A percentile compares a stretch with the other conserved stretches of the same genome.
Evolutionary conservation across 1,140 invertebrate species (phyloP).

Genomic region (Camponotus floridanus): DNA sequence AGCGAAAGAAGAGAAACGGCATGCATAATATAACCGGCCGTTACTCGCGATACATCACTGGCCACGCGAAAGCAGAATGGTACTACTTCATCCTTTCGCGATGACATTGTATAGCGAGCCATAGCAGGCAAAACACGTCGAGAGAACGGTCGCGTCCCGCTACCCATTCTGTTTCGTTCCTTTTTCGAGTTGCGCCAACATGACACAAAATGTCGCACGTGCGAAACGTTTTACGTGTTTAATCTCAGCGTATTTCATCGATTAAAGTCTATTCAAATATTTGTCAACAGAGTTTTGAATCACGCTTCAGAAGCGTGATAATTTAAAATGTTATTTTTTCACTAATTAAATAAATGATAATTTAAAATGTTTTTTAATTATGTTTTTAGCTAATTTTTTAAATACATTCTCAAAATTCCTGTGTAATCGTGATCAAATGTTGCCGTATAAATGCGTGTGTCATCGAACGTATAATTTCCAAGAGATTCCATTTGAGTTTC

Average conservation of each 20-base stretch:
- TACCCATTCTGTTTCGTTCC: neutral
- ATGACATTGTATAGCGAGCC: slow-evolving; percentile 36
- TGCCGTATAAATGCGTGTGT: neutral
- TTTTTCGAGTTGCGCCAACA: slow-evolving; percentile 11
- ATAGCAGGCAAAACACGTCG: slow-evolving; percentile 14
- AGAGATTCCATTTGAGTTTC: neutral
- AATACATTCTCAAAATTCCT: neutral
- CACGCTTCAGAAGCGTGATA: neutral
- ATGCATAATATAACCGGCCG: slow-evolving; percentile 68
- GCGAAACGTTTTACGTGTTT: slow-evolving; percentile 40
- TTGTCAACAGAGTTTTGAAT: neutral
- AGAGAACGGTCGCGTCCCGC: slow-evolving; percentile 14
- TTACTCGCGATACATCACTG: slow-evolving; percentile 67
- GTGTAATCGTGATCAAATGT: neutral
- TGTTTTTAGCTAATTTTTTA: too few relatives aligned
- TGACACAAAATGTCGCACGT: slow-evolving; percentile 31
- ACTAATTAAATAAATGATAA: too few relatives aligned
- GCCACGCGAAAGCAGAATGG: slow-evolving; percentile 41
- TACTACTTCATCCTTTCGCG: slow-evolving; percentile 24
- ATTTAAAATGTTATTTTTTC: too few relatives aligned
- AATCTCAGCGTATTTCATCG: slow-evolving; percentile 31
- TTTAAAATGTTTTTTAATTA: too few relatives aligned
- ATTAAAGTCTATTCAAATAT: slow-evolving; percentile 8
- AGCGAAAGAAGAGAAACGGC: slow-evolving; percentile 45
- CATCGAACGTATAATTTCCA: neutral